A percentile compares a stretch with the other conserved stretches of the same genome.
These are phyloP conservation scores for Epinephelus lanceolatus DNA, from an alignment of 2,113 vertebrate genomes.

Conservation along the genomic window DNA sequence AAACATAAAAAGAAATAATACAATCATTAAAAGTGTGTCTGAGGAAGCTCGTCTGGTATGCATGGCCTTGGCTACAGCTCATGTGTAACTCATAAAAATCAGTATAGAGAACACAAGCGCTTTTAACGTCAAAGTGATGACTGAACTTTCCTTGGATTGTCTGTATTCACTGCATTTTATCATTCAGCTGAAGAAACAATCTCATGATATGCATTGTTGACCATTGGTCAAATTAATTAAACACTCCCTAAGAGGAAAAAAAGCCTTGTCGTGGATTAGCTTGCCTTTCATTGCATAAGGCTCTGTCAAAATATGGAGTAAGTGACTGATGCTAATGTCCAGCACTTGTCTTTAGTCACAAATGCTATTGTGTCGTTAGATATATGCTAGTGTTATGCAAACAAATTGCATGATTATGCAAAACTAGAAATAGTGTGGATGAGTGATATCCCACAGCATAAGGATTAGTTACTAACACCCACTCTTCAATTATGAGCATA, in stretches of 20 bases:
- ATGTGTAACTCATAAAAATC: background rate
- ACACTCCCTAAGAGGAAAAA: background rate
- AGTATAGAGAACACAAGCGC: background rate
- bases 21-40: background rate
- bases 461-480: slow-evolving; percentile 79
- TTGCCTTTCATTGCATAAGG: slow-evolving; percentile 23
- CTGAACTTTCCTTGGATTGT: background rate
- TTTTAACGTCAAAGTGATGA: background rate
- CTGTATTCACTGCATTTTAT: background rate
- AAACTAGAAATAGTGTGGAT: slow-evolving; percentile 71
- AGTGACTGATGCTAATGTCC: slow-evolving; percentile 49
- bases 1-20: slow-evolving; percentile 7
- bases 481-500: slow-evolving; percentile 78
- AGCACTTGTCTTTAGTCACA: slow-evolving; percentile 20
- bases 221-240: slow-evolving; percentile 24
- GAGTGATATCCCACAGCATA: slow-evolving; percentile 73
- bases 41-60: background rate
- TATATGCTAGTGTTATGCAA: slow-evolving; percentile 67
- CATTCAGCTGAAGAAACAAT: background rate
- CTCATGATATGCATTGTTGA: slow-evolving; percentile 24
- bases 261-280: slow-evolving; percentile 12
- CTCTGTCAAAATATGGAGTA: slow-evolving; percentile 18
- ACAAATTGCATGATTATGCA: slow-evolving; percentile 73
- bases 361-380: slow-evolving; percentile 39
- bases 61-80: background rate